Base-by-base conservation (phyloP, 1,140 invertebrate species). In the Leptinotarsa texana region DNA sequence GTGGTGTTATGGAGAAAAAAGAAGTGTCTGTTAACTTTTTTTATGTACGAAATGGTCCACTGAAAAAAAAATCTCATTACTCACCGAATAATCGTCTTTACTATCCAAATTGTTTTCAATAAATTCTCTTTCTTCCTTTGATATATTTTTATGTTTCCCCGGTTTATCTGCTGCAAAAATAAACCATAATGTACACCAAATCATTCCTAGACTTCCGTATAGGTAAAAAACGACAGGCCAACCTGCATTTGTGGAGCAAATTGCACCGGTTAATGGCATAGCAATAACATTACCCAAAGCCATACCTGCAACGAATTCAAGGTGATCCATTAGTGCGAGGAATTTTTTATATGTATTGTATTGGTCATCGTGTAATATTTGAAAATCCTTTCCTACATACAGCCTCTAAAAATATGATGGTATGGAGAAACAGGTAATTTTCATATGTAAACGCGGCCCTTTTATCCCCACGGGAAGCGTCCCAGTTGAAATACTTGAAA, bases 191-290 rank as follows among this genome's bases (percentile, higher is more conserved):
- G 89, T 75, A 13, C 88, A 87, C 89, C 92, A 93, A 1, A 88
- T 1, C 1, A 93, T 74, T 17, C 90, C 87, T 0, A 91, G 74
- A 4, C 80, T 86, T 72, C 94, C 94, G 80, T 94, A 93, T 0
- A 91, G 81, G 80, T 95, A 96, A 83, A 95, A 96, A 11, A 93
- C 90, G 18, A 90, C 87, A 0, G 93, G 93, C 94, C 94, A 95
- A 0, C 94, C 94, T 5, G 88, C 76, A 68, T 74, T 74, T 0
- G 91, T 91, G 5, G 86, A 88, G 0, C 92, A 90, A 1, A 95
- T 81, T 4, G 88, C 74, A 0, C 93, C 94, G 48, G 90, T 91
- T 47, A 93, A 83, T 1, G 92, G 91, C 84, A 94, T 88, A 15
- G 91, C 88, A 1, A 94, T 83, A 3, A 95, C 90, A 5, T 92